Percentiles rank a stretch among this genome's conserved stretches.
phyloP scores from a whole-genome alignment of 2,888 invertebrate species.

The Autographa pulchrina region DNA sequence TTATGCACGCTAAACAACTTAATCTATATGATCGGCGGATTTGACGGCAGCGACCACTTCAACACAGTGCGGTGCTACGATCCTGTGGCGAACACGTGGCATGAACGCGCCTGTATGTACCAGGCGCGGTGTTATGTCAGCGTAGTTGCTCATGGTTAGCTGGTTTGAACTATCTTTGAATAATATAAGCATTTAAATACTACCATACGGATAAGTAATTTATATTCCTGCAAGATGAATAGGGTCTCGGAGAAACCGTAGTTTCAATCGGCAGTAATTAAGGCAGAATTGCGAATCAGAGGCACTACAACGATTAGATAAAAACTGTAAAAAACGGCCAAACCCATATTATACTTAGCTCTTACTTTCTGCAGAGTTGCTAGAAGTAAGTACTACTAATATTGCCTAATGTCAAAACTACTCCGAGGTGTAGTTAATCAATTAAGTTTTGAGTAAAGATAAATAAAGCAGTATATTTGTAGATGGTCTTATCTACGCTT shows the following conservation, averaged over 20 bases:
- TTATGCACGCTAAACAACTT: constrained; percentile 92
- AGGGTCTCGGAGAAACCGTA: too few species aligned
- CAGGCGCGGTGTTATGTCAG: constrained; percentile 94
- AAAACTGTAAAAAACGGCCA: too few species aligned
- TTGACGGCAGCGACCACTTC: constrained; percentile 94
- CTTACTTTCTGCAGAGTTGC: too few species aligned
- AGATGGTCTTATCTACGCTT: constrained; percentile 93
- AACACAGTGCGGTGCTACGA: constrained; percentile 95
- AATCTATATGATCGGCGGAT: constrained; percentile 95
- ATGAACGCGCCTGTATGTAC: constrained; percentile 94
- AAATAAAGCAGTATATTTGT: constrained; percentile 12
- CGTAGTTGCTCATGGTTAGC: constrained; percentile 91
- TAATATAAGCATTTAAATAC: background rate
- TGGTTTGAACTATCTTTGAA: background rate
- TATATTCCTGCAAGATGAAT: too few species aligned
- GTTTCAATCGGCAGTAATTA: too few species aligned
- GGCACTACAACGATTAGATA: too few species aligned
- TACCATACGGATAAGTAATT: too few species aligned
- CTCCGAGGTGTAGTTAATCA: background rate
- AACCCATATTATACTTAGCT: too few species aligned
- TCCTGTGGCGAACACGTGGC: constrained; percentile 93
- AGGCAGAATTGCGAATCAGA: too few species aligned
- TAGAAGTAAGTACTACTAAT: too few species aligned
- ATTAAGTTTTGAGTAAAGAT: background rate
- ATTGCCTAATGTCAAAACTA: too few species aligned